A percentile compares a stretch with the other conserved stretches of the same genome.
Conservation (phyloP, 2,888 invertebrate genomes). For the Chrysotoxum bicinctum region DNA sequence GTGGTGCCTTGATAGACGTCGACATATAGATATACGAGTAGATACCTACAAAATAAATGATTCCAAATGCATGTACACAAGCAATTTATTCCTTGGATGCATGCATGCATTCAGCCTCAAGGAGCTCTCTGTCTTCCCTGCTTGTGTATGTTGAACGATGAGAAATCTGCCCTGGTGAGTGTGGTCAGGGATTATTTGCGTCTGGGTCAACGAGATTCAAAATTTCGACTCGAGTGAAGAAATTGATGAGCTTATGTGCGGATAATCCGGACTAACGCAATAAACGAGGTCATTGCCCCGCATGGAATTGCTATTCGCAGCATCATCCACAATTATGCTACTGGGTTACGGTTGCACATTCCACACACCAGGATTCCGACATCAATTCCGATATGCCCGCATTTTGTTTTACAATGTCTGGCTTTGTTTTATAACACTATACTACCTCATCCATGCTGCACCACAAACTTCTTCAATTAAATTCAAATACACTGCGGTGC, state of each 20-base stretch:
- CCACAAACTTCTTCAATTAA: constrained; percentile 68
- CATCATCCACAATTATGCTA: constrained; percentile 49
- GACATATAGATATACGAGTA: neutral
- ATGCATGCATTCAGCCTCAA: constrained; percentile 21
- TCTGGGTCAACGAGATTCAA: constrained; percentile 68
- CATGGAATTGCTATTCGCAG: constrained; percentile 13
- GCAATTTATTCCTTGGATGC: constrained; percentile 64
- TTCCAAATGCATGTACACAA: constrained; percentile 34
- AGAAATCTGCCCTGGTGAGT: constrained; percentile 24
- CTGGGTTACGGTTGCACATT: constrained; percentile 58
- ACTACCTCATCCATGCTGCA: neutral
- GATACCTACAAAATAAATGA: neutral
- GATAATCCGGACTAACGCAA: constrained; percentile 40
- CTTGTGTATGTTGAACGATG: constrained; percentile 6
- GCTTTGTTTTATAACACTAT: constrained; percentile 11
- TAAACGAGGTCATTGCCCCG: constrained; percentile 52
- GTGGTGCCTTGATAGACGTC: constrained; percentile 48
- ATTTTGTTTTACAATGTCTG: constrained; percentile 49
- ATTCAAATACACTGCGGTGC: constrained; percentile 59
- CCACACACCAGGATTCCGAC: neutral
- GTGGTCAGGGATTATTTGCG: constrained; percentile 64
- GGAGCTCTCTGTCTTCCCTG: constrained; percentile 10
- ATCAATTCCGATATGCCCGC: constrained; percentile 16
- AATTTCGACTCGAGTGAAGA: constrained; percentile 47
- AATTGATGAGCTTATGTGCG: constrained; percentile 33